Evolutionary conservation across 2,113 vertebrate species (phyloP).

Genomic region (Mesitornis unicolor): DNA sequence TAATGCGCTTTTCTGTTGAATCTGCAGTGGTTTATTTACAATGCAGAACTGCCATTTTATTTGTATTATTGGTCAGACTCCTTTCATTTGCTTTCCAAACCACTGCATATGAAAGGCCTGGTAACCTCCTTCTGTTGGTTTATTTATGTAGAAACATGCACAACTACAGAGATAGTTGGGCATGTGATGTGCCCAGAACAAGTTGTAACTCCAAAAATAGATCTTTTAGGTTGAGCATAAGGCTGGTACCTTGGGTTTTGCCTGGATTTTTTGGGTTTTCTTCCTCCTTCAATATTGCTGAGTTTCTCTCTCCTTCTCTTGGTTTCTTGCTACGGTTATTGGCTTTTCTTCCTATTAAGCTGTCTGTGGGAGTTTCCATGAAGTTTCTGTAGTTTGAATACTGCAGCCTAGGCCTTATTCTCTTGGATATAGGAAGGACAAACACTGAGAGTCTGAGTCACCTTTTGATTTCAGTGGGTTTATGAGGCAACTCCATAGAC

Average conservation of each 20-base stretch:
- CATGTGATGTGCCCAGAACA: not conserved
- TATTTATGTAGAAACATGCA: slow-evolving; percentile 2
- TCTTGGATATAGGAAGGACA: not conserved
- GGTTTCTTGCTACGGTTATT: not conserved
- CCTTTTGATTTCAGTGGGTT: not conserved
- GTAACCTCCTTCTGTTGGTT: not conserved
- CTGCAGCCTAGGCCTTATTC: not conserved
- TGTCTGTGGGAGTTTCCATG: not conserved
- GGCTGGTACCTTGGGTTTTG: not conserved
- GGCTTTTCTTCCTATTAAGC: not conserved
- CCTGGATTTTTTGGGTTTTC: not conserved
- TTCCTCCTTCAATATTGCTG: not conserved
- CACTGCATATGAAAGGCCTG: not conserved
- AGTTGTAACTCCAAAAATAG: not conserved
- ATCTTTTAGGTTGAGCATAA: not conserved
- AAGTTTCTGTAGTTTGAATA: not conserved
- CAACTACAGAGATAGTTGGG: not conserved
- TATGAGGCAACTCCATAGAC: not conserved
- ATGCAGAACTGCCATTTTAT: not conserved
- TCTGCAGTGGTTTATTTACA: not conserved
- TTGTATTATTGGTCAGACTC: not conserved
- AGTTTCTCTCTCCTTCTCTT: not conserved
- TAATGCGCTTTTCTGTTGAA: not conserved
- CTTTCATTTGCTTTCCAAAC: not conserved
- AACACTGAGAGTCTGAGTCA: not conserved